Percentiles rank a stretch among this genome's conserved stretches.
Evolutionary conservation across 2,888 invertebrate genomes (phyloP).

Genomic region (Pedicia rivosa): DNA sequence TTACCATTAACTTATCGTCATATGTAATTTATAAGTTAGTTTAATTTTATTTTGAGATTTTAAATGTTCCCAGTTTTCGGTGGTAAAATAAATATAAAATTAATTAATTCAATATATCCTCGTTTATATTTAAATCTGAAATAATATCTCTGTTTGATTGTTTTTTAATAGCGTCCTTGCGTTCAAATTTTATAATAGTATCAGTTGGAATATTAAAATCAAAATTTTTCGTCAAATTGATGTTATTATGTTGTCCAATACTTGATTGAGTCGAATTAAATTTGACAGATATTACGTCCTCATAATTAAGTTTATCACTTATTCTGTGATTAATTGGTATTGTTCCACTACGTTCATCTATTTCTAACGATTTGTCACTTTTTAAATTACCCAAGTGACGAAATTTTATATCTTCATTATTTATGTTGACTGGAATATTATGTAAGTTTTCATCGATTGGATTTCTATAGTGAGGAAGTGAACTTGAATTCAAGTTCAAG

Average conservation of each 20-base stretch:
- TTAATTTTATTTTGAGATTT: no score
- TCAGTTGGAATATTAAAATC: neutral
- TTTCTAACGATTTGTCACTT: neutral
- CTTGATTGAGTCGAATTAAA: neutral
- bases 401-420: no score
- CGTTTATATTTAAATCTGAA: slow-evolving; percentile 1
- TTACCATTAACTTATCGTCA: no score
- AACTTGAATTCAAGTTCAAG: neutral
- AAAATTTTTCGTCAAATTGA: neutral
- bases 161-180: slow-evolving; percentile 2
- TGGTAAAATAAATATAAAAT: no score
- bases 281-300: neutral
- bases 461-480: no score
- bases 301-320: neutral
- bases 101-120: no score
- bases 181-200: neutral
- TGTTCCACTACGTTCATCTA: neutral
- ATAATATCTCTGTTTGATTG: slow-evolving; percentile 1
- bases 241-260: neutral
- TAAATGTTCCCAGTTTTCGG: no score
- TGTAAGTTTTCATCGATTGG: neutral
- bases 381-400: no score
- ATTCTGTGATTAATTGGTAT: neutral
- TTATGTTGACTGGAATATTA: neutral
- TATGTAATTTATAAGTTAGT: no score